These are phyloP conservation scores for Limonius californicus DNA, from an alignment of 1,140 invertebrate genomes.

Conservation along the genomic window DNA sequence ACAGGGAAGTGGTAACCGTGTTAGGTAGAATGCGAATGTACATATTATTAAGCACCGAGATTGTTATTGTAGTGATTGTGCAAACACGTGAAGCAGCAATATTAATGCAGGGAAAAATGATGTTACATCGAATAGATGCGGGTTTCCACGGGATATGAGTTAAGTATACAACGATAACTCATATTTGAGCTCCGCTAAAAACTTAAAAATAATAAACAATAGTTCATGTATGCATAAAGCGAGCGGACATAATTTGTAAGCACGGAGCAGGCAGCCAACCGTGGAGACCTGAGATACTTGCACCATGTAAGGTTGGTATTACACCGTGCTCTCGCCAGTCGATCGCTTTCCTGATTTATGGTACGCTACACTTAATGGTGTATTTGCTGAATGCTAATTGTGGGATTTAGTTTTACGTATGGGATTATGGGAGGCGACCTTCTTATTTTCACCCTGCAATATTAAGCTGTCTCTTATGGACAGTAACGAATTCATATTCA, in stretches of 20 bases:
- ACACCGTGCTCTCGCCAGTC: constrained; percentile 28
- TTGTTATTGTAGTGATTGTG: too few relatives aligned
- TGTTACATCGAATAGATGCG: too few relatives aligned
- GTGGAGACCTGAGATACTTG: constrained; percentile 40
- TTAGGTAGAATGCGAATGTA: background rate
- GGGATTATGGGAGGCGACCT: constrained; percentile 16
- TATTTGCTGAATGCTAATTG: constrained; percentile 34
- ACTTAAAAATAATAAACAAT: constrained; percentile 45
- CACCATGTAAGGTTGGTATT: constrained; percentile 37
- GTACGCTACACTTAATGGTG: constrained; percentile 23
- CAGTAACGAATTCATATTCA: too few relatives aligned
- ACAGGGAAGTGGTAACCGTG: too few relatives aligned
- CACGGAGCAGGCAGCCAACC: constrained; percentile 39
- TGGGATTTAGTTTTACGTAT: constrained; percentile 25
- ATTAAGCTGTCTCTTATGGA: too few relatives aligned
- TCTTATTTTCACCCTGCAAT: constrained; percentile 18
- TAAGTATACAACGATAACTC: constrained; percentile 37
- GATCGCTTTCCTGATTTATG: constrained; percentile 32
- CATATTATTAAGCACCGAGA: background rate
- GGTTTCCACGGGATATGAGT: constrained; percentile 21
- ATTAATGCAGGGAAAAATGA: background rate
- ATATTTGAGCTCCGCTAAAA: constrained; percentile 34
- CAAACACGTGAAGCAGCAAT: background rate
- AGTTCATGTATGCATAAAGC: constrained; percentile 47
- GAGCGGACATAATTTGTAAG: constrained; percentile 45